These are phyloP conservation scores for Cinclus cinclus DNA, from an alignment of 2,113 vertebrate species.

Conservation along the genomic window DNA sequence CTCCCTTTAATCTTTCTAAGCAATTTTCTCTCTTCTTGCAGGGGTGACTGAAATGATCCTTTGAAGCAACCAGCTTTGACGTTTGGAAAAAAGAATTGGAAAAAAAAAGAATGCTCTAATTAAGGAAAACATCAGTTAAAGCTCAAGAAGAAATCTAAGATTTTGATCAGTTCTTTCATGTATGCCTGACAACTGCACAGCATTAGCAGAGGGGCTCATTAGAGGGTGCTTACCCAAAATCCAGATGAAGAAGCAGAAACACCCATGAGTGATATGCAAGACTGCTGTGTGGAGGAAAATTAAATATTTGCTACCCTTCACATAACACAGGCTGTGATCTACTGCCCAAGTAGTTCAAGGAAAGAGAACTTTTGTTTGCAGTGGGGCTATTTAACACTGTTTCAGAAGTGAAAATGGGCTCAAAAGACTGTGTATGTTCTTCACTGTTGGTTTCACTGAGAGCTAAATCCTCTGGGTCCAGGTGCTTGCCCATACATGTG, in stretches of 20 bases:
- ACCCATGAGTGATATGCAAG: background rate
- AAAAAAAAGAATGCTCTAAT: slow-evolving; percentile 37
- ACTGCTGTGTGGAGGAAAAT: background rate
- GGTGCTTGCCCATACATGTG: background rate
- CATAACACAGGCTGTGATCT: background rate
- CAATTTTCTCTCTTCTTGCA: slow-evolving; percentile 34
- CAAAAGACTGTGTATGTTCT: background rate
- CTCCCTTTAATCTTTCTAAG: slow-evolving; percentile 32
- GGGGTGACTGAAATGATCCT: slow-evolving; percentile 33
- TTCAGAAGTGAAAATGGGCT: background rate
- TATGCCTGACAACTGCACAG: background rate
- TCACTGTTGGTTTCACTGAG: background rate
- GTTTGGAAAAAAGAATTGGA: background rate
- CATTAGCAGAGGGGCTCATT: background rate
- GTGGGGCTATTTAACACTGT: background rate
- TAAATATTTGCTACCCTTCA: background rate
- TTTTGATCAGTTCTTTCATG: slow-evolving; percentile 25
- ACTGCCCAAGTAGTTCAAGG: background rate
- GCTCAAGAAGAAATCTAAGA: background rate
- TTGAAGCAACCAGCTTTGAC: slow-evolving; percentile 49
- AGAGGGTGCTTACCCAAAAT: background rate
- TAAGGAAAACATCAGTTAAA: slow-evolving; percentile 37
- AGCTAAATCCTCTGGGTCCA: background rate
- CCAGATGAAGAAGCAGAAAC: background rate
- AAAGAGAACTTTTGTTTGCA: background rate